phyloP scores from a whole-genome alignment of 1,140 invertebrate genomes.

The Tetranychus cinnabarinus region DNA sequence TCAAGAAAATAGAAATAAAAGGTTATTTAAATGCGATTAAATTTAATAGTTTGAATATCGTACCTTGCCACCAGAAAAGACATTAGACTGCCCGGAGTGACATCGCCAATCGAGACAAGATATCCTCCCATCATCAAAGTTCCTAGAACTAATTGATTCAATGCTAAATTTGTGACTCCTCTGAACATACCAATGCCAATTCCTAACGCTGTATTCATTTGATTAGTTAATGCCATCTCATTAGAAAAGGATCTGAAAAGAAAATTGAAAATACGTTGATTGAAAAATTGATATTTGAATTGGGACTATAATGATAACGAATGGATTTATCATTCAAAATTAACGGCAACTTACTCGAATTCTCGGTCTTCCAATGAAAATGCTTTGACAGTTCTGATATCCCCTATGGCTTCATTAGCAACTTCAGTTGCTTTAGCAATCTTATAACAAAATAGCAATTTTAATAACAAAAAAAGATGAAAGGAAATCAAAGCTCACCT shows the following conservation, averaged over 20 bases:
- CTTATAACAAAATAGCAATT: conserved; percentile 50
- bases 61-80: conserved; percentile 57
- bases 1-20: too few relatives aligned
- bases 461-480: conserved; percentile 45
- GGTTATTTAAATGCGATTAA: too few relatives aligned
- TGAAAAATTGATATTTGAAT: too few relatives aligned
- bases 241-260: not conserved
- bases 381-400: conserved; percentile 36
- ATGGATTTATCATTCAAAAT: too few relatives aligned
- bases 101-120: conserved; percentile 47
- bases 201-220: not conserved
- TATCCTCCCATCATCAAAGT: conserved; percentile 70
- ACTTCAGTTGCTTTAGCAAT: conserved; percentile 55
- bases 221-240: not conserved
- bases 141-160: conserved; percentile 41
- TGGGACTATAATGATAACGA: too few relatives aligned
- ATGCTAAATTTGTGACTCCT: conserved; percentile 29
- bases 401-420: conserved; percentile 65
- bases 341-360: too few relatives aligned
- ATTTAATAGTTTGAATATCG: too few relatives aligned
- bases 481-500: conserved; percentile 14
- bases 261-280: too few relatives aligned
- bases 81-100: conserved; percentile 73
- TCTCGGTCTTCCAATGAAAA: conserved; percentile 65
- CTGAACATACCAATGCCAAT: conserved; percentile 69